Percentiles rank a stretch among this genome's conserved stretches.
These are phyloP conservation scores for Montipora sp. DNA, from an alignment of 64 coral and sea anemone species.

Conservation along the genomic window DNA sequence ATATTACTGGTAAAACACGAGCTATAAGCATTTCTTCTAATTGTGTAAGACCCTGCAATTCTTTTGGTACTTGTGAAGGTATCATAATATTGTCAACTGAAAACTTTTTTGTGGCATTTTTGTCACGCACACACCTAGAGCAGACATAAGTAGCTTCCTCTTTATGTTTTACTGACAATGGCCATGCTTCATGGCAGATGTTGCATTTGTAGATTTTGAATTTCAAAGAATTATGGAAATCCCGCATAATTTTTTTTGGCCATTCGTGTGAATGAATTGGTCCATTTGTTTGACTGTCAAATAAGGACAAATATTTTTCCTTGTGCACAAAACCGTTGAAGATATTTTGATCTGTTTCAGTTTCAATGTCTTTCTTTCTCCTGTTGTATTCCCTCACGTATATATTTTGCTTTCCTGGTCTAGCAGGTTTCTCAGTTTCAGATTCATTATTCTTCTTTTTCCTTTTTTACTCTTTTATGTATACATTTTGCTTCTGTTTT, in stretches of 20 bases:
- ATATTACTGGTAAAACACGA: slow-evolving; percentile 62
- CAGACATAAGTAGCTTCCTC: slow-evolving; percentile 39
- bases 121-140: slow-evolving; percentile 61
- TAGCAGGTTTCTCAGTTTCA: background rate
- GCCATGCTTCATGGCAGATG: slow-evolving; percentile 70
- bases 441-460: background rate
- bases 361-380: slow-evolving; percentile 10
- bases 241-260: slow-evolving; percentile 46
- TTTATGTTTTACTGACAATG: slow-evolving; percentile 36
- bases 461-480: background rate
- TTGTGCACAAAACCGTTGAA: slow-evolving; percentile 15
- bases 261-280: slow-evolving; percentile 62
- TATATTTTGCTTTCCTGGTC: background rate
- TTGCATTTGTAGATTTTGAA: slow-evolving; percentile 62
- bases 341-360: background rate
- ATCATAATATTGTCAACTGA: slow-evolving; percentile 73
- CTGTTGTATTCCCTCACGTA: slow-evolving; percentile 1
- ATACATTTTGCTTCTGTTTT: background rate
- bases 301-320: slow-evolving; percentile 48
- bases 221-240: slow-evolving; percentile 73
- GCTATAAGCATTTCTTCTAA: slow-evolving; percentile 72
- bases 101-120: slow-evolving; percentile 53
- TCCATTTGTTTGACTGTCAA: slow-evolving; percentile 54
- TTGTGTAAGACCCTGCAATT: slow-evolving; percentile 57
- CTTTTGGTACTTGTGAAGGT: slow-evolving; percentile 56